Conservation (phyloP, 2,113 vertebrate genomes). For the Pedionomus torquatus region DNA sequence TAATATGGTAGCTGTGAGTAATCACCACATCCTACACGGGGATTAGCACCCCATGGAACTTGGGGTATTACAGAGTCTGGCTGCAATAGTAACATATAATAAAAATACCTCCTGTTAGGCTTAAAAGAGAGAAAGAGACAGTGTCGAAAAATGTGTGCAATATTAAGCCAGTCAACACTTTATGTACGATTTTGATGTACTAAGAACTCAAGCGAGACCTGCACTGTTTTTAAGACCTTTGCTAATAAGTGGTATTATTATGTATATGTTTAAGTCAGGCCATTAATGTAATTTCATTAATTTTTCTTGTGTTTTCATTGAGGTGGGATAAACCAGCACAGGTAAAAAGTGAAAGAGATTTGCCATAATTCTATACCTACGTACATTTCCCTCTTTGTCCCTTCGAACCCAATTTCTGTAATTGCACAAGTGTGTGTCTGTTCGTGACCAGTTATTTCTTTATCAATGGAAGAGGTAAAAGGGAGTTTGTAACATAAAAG, state of each 20-base stretch:
- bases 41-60: slow-evolving; percentile 30
- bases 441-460: neutral
- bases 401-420: neutral
- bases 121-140: neutral
- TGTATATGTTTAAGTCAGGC: neutral
- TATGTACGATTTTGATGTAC: neutral
- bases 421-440: neutral
- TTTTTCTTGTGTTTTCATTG: neutral
- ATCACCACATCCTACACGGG: neutral
- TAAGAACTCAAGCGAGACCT: neutral
- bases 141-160: neutral
- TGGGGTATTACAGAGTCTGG: neutral
- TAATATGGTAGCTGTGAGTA: slow-evolving; percentile 7
- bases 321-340: neutral
- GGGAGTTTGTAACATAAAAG: neutral
- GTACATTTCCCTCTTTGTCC: neutral
- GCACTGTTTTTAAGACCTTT: neutral
- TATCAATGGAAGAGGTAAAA: neutral
- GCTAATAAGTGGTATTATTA: neutral
- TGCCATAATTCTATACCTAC: neutral
- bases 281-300: neutral
- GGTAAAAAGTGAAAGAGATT: neutral
- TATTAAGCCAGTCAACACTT: neutral
- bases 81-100: neutral
- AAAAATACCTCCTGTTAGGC: neutral